These are phyloP conservation scores for Andrena praecox DNA, from an alignment of 2,888 invertebrate genomes.

Conservation along the genomic window DNA sequence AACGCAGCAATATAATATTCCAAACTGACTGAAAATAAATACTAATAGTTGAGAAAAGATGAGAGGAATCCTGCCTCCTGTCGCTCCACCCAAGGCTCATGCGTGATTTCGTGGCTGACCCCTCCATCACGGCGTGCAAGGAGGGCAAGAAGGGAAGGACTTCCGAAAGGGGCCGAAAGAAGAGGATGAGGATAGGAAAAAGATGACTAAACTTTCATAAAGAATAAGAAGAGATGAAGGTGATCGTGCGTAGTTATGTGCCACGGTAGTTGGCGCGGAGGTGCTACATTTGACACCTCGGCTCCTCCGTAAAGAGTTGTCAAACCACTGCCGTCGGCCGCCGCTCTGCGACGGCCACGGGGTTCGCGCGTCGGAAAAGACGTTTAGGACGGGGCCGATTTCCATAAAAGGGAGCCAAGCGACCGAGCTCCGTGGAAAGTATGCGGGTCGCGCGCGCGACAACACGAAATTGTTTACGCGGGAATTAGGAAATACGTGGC, in stretches of 20 bases:
- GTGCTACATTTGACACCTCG: constrained; percentile 83
- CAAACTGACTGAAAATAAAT: no score
- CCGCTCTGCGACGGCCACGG: constrained; percentile 56
- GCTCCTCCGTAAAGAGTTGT: constrained; percentile 72
- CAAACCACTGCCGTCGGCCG: constrained; percentile 74
- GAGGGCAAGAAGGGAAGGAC: constrained; percentile 27
- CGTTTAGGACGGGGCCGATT: constrained; percentile 53
- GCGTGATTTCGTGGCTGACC: constrained; percentile 13
- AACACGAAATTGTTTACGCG: constrained; percentile 60
- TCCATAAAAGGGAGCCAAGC: constrained; percentile 59
- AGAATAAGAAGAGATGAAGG: constrained; percentile 57
- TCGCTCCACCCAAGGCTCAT: neutral
- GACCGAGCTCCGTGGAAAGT: constrained; percentile 60
- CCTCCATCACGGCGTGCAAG: constrained; percentile 8
- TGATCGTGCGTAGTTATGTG: constrained; percentile 77
- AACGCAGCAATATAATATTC: no score
- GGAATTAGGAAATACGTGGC: constrained; percentile 59
- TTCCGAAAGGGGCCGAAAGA: constrained; percentile 13
- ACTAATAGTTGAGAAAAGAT: no score
- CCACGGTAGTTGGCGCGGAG: constrained; percentile 81
- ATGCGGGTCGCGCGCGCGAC: constrained; percentile 54
- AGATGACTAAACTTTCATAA: constrained; percentile 56
- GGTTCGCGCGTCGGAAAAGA: constrained; percentile 44
- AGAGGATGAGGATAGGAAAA: constrained; percentile 19
- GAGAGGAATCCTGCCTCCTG: no score